Base-by-base conservation (phyloP, 2,113 vertebrate species). In the Takifugu bimaculatus region DNA sequence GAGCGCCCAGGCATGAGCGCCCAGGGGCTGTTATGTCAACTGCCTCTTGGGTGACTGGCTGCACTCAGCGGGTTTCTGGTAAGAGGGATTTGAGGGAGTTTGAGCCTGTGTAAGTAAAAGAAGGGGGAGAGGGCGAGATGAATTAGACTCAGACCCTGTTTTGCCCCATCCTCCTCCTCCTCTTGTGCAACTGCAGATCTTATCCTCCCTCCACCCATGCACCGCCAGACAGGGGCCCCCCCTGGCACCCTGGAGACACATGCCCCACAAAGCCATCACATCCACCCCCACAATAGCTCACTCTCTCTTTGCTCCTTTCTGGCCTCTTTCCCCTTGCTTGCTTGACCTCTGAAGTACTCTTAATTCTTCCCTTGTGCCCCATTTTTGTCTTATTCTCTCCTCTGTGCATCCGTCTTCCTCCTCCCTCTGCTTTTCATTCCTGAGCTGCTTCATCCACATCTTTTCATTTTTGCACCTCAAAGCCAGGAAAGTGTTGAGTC, bases 11-110 rank as follows among this genome's bases (percentile, higher is more conserved):
- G 72, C 78, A 54, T 71, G 70, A 77, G 72, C 63, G 69, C 63
- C 58, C 68, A 28, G 54, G 69, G 74, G 73, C 64, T 77, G 84
- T 85, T 84, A 70, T 87, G 84, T 88, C 81, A 87, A 85, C 85
- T 68, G 77, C 32, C 70, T 86, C 63, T 79, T 51, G 77, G 84
- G 66, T 79, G 84, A 80, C 76, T 77, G 83, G 67, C 59, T 65
- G 9, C 61, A 81, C 72, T 82, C 82, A 78, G 79, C 75, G 26
- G 77, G 79, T 70, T 81, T 85, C 81, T 84, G 85, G 79, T 88
- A 82, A 87, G 77, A 70, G 69, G 84, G 79, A 78, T 84, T 89
- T 81, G 42, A 76, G 66, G 50, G 82, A 57, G 77, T 74, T 78
- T 78, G 57, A 75, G 77, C 82, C 53, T 74, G 70, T 72, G 72